Conservation (phyloP, 1,140 invertebrate genomes). For the Antheraea mylitta region DNA sequence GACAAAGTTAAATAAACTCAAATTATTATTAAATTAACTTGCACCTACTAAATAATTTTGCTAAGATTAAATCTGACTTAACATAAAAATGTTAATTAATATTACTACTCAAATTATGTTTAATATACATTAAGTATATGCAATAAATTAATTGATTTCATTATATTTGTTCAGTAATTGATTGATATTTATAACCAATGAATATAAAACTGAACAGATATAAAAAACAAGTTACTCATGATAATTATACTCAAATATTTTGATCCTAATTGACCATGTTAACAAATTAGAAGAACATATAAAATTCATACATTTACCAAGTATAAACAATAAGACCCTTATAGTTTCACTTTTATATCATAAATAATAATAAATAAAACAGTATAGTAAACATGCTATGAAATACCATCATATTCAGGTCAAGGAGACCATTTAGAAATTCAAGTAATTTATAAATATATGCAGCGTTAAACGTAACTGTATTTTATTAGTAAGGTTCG, state of each 20-base stretch:
- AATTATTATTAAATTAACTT: background rate
- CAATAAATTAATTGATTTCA: too few relatives aligned
- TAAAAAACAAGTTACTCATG: too few relatives aligned
- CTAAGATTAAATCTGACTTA: background rate
- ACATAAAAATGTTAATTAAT: background rate
- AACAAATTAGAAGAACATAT: too few relatives aligned
- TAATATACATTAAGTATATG: too few relatives aligned
- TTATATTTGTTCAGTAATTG: too few relatives aligned
- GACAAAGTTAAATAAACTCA: background rate
- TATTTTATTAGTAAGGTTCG: constrained; percentile 5
- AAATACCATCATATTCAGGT: background rate
- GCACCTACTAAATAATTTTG: background rate
- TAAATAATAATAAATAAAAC: background rate
- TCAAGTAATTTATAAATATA: constrained; percentile 5
- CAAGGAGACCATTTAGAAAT: constrained; percentile 1
- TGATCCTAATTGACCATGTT: too few relatives aligned
- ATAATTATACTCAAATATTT: too few relatives aligned
- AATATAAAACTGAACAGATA: too few relatives aligned
- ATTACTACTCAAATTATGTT: too few relatives aligned
- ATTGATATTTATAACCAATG: too few relatives aligned
- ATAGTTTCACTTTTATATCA: background rate
- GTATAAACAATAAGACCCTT: too few relatives aligned
- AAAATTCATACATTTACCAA: too few relatives aligned
- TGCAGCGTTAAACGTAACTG: constrained; percentile 5
- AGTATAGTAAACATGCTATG: background rate